Conservation (phyloP, 2,888 invertebrate genomes). For the Asteroscopus sphinx region DNA sequence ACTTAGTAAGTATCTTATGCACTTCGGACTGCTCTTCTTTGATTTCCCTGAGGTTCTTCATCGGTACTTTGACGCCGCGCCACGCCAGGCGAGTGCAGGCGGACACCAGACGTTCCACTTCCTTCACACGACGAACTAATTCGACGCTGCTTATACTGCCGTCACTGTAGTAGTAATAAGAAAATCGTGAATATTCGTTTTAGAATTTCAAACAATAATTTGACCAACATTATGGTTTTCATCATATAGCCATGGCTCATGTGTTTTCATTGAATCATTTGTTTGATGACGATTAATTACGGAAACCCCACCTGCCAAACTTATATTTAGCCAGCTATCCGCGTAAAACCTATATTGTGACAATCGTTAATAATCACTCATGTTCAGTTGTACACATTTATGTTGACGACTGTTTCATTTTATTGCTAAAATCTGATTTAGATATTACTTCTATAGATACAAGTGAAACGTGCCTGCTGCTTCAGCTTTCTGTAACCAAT, state of each 20-base stretch:
- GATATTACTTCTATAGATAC: not conserved
- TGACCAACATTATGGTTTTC: not conserved
- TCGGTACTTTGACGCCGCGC: conserved; percentile 84
- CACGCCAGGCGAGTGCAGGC: conserved; percentile 84
- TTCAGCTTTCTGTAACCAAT: too few relatives aligned
- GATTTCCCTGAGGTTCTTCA: conserved; percentile 70
- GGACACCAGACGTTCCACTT: conserved; percentile 85
- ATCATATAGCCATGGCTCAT: not conserved
- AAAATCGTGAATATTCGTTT: not conserved
- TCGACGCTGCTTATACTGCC: conserved; percentile 74
- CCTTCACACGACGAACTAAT: conserved; percentile 83
- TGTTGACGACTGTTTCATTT: not conserved
- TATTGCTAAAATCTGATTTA: not conserved
- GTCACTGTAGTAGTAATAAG: conserved; percentile 64
- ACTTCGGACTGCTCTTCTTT: conserved; percentile 60
- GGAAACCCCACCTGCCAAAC: not conserved
- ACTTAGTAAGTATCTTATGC: conserved; percentile 75
- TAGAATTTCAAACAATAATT: not conserved
- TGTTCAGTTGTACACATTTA: not conserved
- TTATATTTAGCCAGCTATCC: not conserved
- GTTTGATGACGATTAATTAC: not conserved
- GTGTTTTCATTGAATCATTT: not conserved
- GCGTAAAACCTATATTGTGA: not conserved
- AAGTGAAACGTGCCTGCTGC: not conserved
- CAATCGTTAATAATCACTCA: not conserved